A percentile compares a stretch with the other conserved stretches of the same genome.
Evolutionary conservation across 30 jellyfish, hydroid and myxozoan genomes (phyloP).

Genomic region (Hydractinia echinata): DNA sequence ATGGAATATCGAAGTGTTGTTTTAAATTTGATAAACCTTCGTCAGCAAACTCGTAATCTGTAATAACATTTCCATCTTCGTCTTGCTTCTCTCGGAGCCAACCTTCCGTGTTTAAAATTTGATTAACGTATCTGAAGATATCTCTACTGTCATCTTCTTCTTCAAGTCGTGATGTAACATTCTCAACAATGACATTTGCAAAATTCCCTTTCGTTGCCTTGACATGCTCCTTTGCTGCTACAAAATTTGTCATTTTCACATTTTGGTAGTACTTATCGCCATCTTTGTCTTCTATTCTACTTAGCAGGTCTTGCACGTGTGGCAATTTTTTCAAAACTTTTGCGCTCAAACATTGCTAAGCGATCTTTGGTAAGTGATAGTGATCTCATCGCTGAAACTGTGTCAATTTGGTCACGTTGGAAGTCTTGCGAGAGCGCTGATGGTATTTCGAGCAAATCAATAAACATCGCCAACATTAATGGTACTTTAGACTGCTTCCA

Average conservation of each 20-base stretch:
- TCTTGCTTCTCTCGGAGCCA: constrained; percentile 6
- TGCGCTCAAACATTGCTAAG: no score
- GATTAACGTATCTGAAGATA: neutral
- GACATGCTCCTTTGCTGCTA: no score
- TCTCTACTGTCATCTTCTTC: constrained; percentile 18
- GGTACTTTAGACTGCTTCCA: neutral
- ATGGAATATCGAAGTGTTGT: constrained; percentile 20
- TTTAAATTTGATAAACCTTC: neutral
- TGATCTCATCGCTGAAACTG: neutral
- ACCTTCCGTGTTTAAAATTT: constrained; percentile 22
- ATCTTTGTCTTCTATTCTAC: no score
- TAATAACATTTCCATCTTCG: neutral
- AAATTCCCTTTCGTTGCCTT: no score
- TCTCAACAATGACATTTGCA: no score
- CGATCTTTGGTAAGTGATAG: no score
- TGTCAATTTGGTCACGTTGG: neutral
- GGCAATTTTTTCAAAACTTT: no score
- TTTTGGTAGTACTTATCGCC: no score
- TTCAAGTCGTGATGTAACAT: neutral
- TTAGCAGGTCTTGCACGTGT: no score
- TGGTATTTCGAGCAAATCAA: neutral
- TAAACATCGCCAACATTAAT: constrained; percentile 1
- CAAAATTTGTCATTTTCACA: no score
- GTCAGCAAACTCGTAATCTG: constrained; percentile 34
- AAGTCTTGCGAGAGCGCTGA: neutral